Evolutionary conservation across 2,113 vertebrate genomes (phyloP).

Genomic region (Jacana jacana): DNA sequence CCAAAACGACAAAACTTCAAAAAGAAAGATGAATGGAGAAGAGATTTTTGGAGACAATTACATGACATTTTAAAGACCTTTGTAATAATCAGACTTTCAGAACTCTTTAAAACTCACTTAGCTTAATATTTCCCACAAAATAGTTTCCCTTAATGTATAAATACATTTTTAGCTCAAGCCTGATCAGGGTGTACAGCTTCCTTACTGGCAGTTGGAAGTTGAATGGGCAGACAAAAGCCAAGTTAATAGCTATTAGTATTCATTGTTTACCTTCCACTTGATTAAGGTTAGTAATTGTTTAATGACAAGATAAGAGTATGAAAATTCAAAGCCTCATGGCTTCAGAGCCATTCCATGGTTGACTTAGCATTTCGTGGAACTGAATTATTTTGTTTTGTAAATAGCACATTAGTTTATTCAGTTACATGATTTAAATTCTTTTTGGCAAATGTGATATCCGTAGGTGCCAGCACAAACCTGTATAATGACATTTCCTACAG

Average conservation of each 20-base stretch:
- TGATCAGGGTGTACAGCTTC: neutral
- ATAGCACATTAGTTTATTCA: neutral
- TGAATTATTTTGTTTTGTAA: conserved; percentile 16
- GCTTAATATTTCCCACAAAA: neutral
- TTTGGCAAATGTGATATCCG: neutral
- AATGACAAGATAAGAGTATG: neutral
- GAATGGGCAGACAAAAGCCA: neutral
- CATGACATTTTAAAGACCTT: neutral
- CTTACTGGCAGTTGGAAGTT: neutral
- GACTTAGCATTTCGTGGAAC: neutral
- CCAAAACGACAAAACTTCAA: neutral
- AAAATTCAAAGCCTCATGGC: neutral
- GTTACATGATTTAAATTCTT: neutral
- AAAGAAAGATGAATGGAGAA: neutral
- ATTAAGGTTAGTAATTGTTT: neutral
- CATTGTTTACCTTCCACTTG: neutral
- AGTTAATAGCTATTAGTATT: conserved; percentile 7
- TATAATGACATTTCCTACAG: neutral
- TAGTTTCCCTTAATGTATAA: neutral
- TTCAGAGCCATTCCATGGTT: neutral
- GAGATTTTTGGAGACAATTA: neutral
- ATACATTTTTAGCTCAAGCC: neutral
- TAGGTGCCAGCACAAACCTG: neutral
- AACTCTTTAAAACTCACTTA: conserved; percentile 9
- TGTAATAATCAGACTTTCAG: neutral